Percentiles rank a stretch among this genome's conserved stretches.
phyloP scores from a whole-genome alignment of 2,113 vertebrate genomes.

The Crypturellus undulatus region DNA sequence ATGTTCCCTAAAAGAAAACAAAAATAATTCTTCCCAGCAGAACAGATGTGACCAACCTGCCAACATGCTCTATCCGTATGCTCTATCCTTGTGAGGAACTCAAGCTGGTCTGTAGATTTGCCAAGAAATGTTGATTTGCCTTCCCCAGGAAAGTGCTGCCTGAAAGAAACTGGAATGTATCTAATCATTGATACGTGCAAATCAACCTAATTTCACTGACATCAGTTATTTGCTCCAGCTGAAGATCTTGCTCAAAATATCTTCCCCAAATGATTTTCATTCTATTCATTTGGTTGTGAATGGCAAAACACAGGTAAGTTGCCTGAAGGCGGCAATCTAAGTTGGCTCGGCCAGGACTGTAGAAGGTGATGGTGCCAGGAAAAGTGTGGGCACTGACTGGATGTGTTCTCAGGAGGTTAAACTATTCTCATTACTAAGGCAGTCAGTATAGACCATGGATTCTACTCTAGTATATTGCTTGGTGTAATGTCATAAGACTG shows the following conservation, averaged over 20 bases:
- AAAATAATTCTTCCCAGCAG: neutral
- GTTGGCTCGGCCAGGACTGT: neutral
- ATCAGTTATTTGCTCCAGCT: neutral
- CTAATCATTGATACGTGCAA: neutral
- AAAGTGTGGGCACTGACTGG: neutral
- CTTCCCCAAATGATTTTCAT: neutral
- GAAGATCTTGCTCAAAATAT: neutral
- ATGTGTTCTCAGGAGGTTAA: neutral
- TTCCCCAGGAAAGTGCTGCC: neutral
- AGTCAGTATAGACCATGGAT: neutral
- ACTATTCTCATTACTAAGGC: neutral
- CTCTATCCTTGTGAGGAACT: neutral
- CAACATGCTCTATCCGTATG: neutral
- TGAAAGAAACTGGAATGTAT: neutral
- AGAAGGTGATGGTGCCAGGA: neutral
- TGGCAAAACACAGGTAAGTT: neutral
- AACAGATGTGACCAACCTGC: neutral
- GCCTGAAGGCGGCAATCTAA: neutral
- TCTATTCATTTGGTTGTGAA: neutral
- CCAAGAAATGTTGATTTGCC: neutral
- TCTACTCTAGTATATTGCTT: neutral
- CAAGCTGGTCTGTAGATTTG: neutral
- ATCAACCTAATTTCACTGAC: neutral
- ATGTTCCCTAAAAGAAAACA: neutral
- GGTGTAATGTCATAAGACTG: neutral